phyloP scores from a whole-genome alignment of 2,888 invertebrate species.

The Xylophagus ater region DNA sequence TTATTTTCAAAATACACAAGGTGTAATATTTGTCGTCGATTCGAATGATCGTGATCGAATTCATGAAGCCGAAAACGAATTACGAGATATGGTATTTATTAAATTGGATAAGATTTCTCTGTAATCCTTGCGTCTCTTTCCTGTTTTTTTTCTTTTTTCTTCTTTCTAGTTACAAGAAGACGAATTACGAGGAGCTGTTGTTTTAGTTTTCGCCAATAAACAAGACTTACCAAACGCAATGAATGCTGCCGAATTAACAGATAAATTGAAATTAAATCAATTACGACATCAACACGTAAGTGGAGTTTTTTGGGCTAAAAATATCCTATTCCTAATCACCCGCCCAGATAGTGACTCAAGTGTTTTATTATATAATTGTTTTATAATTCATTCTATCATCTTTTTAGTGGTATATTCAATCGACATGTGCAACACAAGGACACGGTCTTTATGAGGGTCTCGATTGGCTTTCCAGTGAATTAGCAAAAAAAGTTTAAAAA shows the following conservation, averaged over 20 bases:
- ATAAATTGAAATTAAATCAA: constrained; percentile 79
- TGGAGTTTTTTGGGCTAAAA: too few relatives aligned
- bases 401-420: constrained; percentile 98
- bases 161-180: constrained; percentile 73
- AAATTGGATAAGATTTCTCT: too few relatives aligned
- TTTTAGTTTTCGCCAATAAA: constrained; percentile 95
- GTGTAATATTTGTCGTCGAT: constrained; percentile 94
- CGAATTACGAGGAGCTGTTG: constrained; percentile 83
- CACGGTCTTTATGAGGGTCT: constrained; percentile 98
- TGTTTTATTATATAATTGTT: too few relatives aligned
- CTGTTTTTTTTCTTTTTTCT: neutral
- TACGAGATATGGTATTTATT: constrained; percentile 86
- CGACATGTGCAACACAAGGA: constrained; percentile 96
- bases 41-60: constrained; percentile 95
- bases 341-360: too few relatives aligned
- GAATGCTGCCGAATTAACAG: constrained; percentile 87
- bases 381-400: too few relatives aligned
- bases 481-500: too few relatives aligned
- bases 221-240: constrained; percentile 95
- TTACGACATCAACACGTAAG: constrained; percentile 71
- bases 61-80: constrained; percentile 82
- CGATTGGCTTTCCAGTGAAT: constrained; percentile 99
- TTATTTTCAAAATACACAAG: constrained; percentile 96
- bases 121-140: neutral
- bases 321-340: too few relatives aligned